Conservation (phyloP, 2,888 invertebrate genomes). For the Acleris laterana region DNA sequence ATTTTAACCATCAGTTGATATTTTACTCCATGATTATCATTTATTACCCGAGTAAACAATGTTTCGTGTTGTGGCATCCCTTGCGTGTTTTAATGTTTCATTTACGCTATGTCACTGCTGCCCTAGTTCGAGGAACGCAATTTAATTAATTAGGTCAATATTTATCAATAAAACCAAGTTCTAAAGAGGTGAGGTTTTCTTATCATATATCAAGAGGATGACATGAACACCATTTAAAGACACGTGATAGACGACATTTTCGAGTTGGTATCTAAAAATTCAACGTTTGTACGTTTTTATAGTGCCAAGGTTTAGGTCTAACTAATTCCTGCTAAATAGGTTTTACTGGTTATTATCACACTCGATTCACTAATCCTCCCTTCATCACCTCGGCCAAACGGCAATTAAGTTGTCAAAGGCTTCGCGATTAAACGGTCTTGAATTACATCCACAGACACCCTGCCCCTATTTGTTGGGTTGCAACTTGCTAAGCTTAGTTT, state of each 20-base stretch:
- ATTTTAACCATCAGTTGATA: neutral
- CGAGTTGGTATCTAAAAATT: neutral
- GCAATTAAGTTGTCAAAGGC: constrained; percentile 35
- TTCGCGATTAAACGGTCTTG: constrained; percentile 33
- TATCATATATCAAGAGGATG: neutral
- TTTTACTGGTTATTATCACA: constrained; percentile 18
- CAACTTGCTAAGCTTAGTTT: constrained; percentile 7
- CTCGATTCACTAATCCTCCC: constrained; percentile 27
- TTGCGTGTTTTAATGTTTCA: constrained; percentile 27
- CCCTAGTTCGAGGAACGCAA: constrained; percentile 19
- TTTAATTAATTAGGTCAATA: constrained; percentile 23
- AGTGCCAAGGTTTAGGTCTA: neutral
- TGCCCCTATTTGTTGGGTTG: constrained; percentile 15
- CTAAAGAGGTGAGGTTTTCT: neutral
- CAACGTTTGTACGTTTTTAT: neutral
- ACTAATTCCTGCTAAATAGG: no score
- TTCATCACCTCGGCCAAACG: constrained; percentile 22
- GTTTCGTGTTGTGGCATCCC: constrained; percentile 1
- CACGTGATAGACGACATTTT: no score
- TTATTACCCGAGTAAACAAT: neutral
- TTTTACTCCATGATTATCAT: no score
- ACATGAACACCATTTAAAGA: no score
- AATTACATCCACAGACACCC: constrained; percentile 27
- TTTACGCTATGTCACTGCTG: constrained; percentile 26
- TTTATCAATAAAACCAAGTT: neutral